Evolutionary conservation across 2,797 vertebrate species (phyloP).

Genomic region (Dipus sagitta): DNA sequence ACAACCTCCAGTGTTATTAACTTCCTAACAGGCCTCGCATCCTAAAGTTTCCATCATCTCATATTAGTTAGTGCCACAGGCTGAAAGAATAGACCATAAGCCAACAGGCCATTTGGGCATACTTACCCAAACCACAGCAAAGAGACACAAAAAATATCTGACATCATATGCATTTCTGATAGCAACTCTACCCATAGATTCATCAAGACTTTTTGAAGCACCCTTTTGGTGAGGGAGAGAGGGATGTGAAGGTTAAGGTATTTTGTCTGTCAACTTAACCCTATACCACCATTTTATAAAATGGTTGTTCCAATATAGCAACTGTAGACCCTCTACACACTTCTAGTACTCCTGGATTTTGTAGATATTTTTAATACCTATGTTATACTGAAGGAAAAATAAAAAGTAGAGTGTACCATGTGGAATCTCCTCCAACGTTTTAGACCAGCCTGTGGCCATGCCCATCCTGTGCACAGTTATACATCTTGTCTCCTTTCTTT

Average conservation of each 20-base stretch:
- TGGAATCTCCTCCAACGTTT: not conserved
- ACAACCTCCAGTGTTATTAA: not conserved
- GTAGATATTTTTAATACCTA: not conserved
- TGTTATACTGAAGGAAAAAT: too few relatives aligned
- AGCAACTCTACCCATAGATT: not conserved
- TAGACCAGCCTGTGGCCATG: not conserved
- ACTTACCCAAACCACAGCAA: not conserved
- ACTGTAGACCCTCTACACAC: not conserved
- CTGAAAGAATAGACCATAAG: too few relatives aligned
- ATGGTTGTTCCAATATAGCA: not conserved
- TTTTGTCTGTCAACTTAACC: not conserved
- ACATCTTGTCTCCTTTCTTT: not conserved
- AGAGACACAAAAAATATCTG: slow-evolving; percentile 6
- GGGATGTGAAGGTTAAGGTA: not conserved
- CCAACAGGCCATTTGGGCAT: not conserved
- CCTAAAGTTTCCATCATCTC: not conserved
- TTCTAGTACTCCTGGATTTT: not conserved
- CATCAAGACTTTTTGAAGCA: not conserved
- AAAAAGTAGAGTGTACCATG: not conserved
- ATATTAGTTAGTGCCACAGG: not conserved
- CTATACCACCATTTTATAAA: not conserved
- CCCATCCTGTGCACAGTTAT: not conserved
- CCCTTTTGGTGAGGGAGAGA: not conserved
- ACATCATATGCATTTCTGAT: not conserved
- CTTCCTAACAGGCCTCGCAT: not conserved